phyloP scores from a whole-genome alignment of 2,888 invertebrate species.

The Philopedon plagiatum region DNA sequence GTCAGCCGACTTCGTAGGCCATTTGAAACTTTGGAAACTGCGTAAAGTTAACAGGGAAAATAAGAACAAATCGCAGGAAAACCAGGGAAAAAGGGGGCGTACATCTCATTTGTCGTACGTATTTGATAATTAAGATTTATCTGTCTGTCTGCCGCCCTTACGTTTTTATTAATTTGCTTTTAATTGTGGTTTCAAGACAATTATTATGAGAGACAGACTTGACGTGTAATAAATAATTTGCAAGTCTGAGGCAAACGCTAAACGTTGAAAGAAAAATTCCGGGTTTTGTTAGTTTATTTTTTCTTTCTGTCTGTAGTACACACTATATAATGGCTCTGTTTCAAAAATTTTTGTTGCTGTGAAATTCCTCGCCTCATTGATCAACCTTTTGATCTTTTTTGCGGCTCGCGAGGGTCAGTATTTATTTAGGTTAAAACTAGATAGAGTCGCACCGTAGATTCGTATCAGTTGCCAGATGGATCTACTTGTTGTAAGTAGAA shows the following conservation, averaged over 20 bases:
- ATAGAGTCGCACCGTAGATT: too few species aligned
- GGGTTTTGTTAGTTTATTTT: too few species aligned
- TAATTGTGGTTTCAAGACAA: not conserved
- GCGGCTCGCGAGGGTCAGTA: too few species aligned
- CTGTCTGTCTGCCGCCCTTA: not conserved
- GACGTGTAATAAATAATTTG: not conserved
- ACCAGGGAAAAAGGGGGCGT: not conserved
- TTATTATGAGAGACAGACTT: not conserved
- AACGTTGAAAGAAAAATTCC: too few species aligned
- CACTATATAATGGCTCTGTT: too few species aligned
- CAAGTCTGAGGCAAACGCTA: not conserved
- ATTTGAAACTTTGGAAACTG: not conserved
- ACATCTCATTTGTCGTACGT: slow-evolving; percentile 1
- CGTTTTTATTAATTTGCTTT: not conserved
- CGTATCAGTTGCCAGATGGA: too few species aligned
- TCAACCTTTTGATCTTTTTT: too few species aligned
- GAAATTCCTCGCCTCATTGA: too few species aligned
- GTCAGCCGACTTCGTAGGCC: not conserved
- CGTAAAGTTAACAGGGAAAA: not conserved
- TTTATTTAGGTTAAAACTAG: too few species aligned
- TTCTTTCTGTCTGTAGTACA: too few species aligned
- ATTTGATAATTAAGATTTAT: slow-evolving; percentile 12
- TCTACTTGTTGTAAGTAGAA: too few species aligned
- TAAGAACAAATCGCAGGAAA: not conserved
- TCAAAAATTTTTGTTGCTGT: too few species aligned